Conservation (phyloP, 2,888 invertebrate species). For the Ferdinandea cuprea region DNA sequence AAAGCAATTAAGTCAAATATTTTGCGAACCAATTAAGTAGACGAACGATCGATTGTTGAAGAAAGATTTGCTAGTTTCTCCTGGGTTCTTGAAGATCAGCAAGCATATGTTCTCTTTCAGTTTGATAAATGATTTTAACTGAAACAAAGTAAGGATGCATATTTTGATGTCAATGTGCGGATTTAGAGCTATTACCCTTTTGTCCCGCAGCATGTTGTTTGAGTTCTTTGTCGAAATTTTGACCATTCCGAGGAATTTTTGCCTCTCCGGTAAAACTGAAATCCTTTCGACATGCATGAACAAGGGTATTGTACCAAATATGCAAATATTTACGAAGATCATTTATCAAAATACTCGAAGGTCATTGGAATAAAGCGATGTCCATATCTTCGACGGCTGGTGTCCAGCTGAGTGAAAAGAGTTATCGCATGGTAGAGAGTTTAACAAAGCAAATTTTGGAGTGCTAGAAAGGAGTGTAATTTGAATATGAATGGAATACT, state of each 20-base stretch:
- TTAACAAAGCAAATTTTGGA: conserved; percentile 6
- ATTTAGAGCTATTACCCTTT: conserved; percentile 75
- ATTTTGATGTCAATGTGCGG: conserved; percentile 73
- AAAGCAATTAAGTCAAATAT: conserved; percentile 72
- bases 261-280: conserved; percentile 20
- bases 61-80: conserved; percentile 26
- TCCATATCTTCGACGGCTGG: neutral
- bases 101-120: conserved; percentile 24
- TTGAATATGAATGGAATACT: conserved; percentile 1
- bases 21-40: conserved; percentile 71
- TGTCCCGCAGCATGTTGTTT: conserved; percentile 58
- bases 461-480: neutral
- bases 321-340: conserved; percentile 71
- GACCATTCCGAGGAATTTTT: conserved; percentile 27
- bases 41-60: conserved; percentile 32
- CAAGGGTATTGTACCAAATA: conserved; percentile 35
- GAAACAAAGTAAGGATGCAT: conserved; percentile 53
- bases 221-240: conserved; percentile 29
- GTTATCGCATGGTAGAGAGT: conserved; percentile 38
- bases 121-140: conserved; percentile 61
- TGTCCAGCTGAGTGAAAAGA: conserved; percentile 67
- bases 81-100: conserved; percentile 10
- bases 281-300: conserved; percentile 70
- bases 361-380: conserved; percentile 39
- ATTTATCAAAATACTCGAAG: conserved; percentile 72